Evolutionary conservation across 2,888 invertebrate genomes (phyloP), one percentile per base, ranked within the genome.

Genomic region (Rhamphomyia laevipes): DNA sequence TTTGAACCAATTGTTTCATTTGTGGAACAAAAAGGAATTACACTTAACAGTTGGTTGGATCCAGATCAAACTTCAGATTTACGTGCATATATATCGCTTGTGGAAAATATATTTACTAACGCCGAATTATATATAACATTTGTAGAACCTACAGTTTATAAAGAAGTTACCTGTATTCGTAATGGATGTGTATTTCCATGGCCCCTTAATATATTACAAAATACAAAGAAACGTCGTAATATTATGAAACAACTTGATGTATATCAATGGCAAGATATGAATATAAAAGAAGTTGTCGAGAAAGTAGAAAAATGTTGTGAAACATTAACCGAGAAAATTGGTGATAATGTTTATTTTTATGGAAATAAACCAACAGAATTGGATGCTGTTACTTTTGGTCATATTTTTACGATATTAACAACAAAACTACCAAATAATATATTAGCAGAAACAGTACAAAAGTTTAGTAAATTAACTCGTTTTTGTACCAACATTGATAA

Each of bases 371-470:
- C 95, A 1, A 93, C 93, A 30, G 96, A 97, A 71, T 73, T 96
- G 54, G 97, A 99, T 71, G 96, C 96, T 2, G 72, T 97, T 33
- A 89, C 93, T 0, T 99, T 95, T 75, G 97, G 96, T 0, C 97
- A 97, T 71, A 77, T 97, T n/a, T 97, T 87, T 72, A 88, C 92
- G 0, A 84, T 97, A 57, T 74, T 96, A 51, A 95, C 95, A 9
- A 94, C 92, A 6, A 80, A 86, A 3, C 73, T 96, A 38, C 91
- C 93, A 0, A 86, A 86, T 63, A 82, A 84, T 56, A 77, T 79
- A 53, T 75, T 97, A 46, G 89, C 89, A 0, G 81, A 85, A 50
- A 84, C 84, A 7, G 82, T 96, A 4, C 77, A 85, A 53, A 78
- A 78, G 48, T 86, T 86, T 68, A 77, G 81, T 2, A 80, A 80